Conservation (phyloP, 2,113 vertebrate genomes). For the Oreochromis niloticus region DNA sequence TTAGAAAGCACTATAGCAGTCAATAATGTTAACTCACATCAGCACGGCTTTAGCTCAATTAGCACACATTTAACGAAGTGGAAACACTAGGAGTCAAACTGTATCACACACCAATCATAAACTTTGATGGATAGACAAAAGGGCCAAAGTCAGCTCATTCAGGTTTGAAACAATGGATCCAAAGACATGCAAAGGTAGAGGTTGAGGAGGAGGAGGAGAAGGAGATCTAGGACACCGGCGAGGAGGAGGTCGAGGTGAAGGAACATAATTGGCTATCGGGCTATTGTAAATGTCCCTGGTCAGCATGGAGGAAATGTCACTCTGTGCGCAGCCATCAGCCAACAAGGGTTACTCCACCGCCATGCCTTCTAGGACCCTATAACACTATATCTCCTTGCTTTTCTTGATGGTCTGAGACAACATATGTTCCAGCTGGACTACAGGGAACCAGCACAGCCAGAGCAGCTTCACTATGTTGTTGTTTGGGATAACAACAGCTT, state of each 20-base stretch:
- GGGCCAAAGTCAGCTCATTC: neutral
- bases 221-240: neutral
- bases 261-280: neutral
- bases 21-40: neutral
- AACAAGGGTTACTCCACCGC: neutral
- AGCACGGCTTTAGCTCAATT: no score
- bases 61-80: no score
- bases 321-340: neutral
- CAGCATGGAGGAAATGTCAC: neutral
- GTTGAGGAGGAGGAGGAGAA: neutral
- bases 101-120: no score
- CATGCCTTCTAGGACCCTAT: neutral
- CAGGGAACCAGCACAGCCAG: neutral
- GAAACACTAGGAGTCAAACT: no score
- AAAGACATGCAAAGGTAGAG: neutral
- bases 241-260: neutral
- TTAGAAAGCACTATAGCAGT: neutral
- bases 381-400: neutral
- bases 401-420: neutral
- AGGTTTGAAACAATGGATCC: neutral
- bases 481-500: neutral
- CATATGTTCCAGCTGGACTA: neutral
- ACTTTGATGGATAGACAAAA: no score
- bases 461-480: rapidly evolving
- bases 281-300: neutral